phyloP scores from a whole-genome alignment of 2,888 invertebrate species.

The Nematopogon swammerdamellus region DNA sequence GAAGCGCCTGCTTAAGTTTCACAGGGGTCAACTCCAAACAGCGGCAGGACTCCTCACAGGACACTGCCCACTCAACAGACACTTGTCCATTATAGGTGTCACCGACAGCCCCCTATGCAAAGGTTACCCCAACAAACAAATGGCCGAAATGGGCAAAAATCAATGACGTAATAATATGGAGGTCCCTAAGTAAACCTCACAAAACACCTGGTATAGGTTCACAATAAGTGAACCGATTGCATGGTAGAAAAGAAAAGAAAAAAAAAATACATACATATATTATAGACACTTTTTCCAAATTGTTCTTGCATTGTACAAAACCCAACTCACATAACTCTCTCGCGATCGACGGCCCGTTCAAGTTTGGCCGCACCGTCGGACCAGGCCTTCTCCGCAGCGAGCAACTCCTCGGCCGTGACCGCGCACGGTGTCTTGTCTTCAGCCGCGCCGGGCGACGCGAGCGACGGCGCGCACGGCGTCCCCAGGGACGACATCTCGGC shows the following conservation, averaged over 20 bases:
- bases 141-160: slow-evolving; percentile 2
- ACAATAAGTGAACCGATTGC: no score
- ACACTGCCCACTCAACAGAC: no score
- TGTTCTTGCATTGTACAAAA: not conserved
- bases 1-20: no score
- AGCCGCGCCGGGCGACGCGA: slow-evolving; percentile 29
- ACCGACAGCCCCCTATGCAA: no score
- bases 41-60: no score
- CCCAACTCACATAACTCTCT: slow-evolving; percentile 46
- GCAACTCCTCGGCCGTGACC: slow-evolving; percentile 57
- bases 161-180: slow-evolving; percentile 3
- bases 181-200: not conserved
- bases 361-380: slow-evolving; percentile 32
- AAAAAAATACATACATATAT: no score
- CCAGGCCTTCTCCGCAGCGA: slow-evolving; percentile 59
- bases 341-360: slow-evolving; percentile 31
- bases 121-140: no score
- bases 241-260: no score
- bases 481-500: slow-evolving; percentile 30
- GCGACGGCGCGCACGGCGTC: slow-evolving; percentile 22
- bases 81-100: no score
- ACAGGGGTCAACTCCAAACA: no score
- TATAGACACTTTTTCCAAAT: no score
- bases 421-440: slow-evolving; percentile 36
- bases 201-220: no score